These are phyloP conservation scores for Acomys russatus DNA, from an alignment of 2,797 vertebrate genomes.

Conservation along the genomic window DNA sequence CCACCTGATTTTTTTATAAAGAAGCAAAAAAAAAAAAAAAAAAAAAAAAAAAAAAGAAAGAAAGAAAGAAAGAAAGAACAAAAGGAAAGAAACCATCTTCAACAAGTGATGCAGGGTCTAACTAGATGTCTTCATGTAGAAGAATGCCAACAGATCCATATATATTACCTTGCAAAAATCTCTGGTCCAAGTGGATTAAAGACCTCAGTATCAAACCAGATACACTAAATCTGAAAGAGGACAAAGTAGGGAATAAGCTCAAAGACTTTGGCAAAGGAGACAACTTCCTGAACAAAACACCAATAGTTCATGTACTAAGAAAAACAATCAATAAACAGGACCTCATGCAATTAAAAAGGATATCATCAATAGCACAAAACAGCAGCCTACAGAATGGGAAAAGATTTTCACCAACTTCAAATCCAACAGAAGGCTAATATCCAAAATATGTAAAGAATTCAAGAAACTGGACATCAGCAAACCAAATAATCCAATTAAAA, in stretches of 20 bases:
- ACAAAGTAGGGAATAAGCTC: not conserved
- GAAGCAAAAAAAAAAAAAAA: not conserved
- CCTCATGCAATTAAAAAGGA: not conserved
- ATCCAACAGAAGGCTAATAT: no score
- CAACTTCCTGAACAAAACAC: not conserved
- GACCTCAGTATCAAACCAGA: not conserved
- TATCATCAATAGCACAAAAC: not conserved
- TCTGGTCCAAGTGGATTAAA: not conserved
- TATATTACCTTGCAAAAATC: not conserved
- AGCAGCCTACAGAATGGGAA: not conserved
- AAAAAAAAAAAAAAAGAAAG: not conserved
- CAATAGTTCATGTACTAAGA: not conserved
- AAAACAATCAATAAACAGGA: not conserved
- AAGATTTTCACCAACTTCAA: no score
- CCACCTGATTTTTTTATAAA: not conserved
- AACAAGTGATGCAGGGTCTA: not conserved
- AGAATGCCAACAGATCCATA: not conserved
- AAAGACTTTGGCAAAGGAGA: not conserved
- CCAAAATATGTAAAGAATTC: no score
- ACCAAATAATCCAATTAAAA: not conserved
- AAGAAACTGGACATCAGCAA: no score
- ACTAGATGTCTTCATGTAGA: not conserved
- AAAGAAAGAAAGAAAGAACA: not conserved
- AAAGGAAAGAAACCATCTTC: not conserved
- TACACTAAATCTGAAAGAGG: not conserved